phyloP scores from a whole-genome alignment of 2,888 invertebrate genomes.

The Hybos culiciformis region DNA sequence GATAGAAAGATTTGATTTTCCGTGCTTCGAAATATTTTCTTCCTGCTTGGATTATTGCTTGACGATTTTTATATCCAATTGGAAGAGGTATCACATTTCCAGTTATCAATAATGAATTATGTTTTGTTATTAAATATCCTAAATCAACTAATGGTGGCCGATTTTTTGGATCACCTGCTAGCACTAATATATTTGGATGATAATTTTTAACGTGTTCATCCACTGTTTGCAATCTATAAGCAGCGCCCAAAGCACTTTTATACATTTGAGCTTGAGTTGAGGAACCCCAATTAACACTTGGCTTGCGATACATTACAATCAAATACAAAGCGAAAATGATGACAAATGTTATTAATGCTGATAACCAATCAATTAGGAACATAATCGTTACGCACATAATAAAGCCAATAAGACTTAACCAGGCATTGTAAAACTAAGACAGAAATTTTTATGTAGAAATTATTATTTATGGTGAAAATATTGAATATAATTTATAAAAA shows the following conservation, averaged over 20 bases:
- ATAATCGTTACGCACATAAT: slow-evolving; percentile 76
- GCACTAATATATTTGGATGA: slow-evolving; percentile 75
- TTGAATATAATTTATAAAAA: too few relatives aligned
- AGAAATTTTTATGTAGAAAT: slow-evolving; percentile 8
- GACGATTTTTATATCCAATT: slow-evolving; percentile 48
- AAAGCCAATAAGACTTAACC: slow-evolving; percentile 76
- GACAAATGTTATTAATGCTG: slow-evolving; percentile 82
- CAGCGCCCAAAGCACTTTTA: slow-evolving; percentile 76
- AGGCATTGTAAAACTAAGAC: slow-evolving; percentile 78
- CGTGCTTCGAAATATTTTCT: slow-evolving; percentile 69
- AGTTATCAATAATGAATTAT: slow-evolving; percentile 77
- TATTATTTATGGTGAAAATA: too few relatives aligned
- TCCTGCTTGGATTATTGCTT: slow-evolving; percentile 45
- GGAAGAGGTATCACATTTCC: slow-evolving; percentile 76
- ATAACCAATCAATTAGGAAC: slow-evolving; percentile 88
- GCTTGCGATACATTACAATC: slow-evolving; percentile 85
- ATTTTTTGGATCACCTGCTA: slow-evolving; percentile 69
- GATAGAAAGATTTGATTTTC: slow-evolving; percentile 80
- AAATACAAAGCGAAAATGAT: slow-evolving; percentile 80
- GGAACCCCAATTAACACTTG: slow-evolving; percentile 97
- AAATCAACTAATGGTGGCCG: slow-evolving; percentile 86
- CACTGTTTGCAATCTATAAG: slow-evolving; percentile 65
- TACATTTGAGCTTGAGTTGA: slow-evolving; percentile 94
- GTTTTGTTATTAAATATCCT: slow-evolving; percentile 80
- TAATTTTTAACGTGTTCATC: slow-evolving; percentile 97